A percentile compares a stretch with the other conserved stretches of the same genome.
phyloP scores from a whole-genome alignment of 2,888 invertebrate species.

The Notodonta ziczac region DNA sequence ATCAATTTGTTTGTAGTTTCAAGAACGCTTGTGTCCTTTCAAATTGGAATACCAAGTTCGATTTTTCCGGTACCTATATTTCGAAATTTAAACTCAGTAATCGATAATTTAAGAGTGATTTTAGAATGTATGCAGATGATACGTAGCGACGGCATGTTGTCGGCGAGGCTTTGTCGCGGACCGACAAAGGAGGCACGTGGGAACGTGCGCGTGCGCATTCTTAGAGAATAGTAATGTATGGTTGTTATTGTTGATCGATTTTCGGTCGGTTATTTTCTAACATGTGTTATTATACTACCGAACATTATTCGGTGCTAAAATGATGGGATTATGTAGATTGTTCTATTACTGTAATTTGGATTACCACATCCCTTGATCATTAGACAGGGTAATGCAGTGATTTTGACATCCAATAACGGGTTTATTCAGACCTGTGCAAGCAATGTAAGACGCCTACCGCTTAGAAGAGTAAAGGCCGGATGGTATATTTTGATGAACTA shows the following conservation, averaged over 20 bases:
- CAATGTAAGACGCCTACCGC: too few species aligned
- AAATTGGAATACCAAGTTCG: constrained; percentile 26
- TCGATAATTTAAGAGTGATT: constrained; percentile 38
- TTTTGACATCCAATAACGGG: too few species aligned
- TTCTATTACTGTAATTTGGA: not conserved
- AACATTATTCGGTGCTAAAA: constrained; percentile 22
- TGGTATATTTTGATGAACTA: too few species aligned
- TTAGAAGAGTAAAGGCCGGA: too few species aligned
- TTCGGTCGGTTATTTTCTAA: constrained; percentile 51
- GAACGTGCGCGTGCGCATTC: constrained; percentile 77
- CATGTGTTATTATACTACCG: constrained; percentile 37
- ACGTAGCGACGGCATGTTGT: constrained; percentile 66
- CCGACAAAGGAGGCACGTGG: constrained; percentile 82
- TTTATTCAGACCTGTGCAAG: too few species aligned
- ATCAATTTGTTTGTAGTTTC: constrained; percentile 21
- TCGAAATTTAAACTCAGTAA: constrained; percentile 37
- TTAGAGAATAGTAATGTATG: constrained; percentile 71
- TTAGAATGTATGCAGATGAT: constrained; percentile 35
- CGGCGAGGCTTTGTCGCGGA: constrained; percentile 77
- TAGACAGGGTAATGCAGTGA: too few species aligned
- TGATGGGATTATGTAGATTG: constrained; percentile 17
- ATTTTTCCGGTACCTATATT: constrained; percentile 54
- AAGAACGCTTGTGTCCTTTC: constrained; percentile 37
- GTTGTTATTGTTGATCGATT: constrained; percentile 68
- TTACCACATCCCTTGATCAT: not conserved